Base-by-base conservation (phyloP, 2,797 vertebrate species). In the Emys orbicularis region DNA sequence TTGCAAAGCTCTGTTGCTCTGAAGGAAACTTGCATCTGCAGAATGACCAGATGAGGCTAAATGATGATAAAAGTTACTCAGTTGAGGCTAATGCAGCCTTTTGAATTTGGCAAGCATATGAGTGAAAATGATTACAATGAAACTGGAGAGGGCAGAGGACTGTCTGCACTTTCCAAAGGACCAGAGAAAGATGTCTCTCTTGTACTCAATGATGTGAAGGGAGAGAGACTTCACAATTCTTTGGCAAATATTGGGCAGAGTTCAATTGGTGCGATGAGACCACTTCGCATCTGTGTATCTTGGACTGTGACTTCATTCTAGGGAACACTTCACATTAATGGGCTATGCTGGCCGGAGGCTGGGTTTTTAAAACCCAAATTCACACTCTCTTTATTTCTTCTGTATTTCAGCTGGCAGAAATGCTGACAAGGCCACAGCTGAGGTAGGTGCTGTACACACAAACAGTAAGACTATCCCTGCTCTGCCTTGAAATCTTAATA, bases 251-350 rank as follows among this genome's bases (percentile, higher is more conserved):
- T 0, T 8, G 77, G 68, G 44, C 79, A 72, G 84, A 68, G 47
- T 37, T 89, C 74, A 96, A 89, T 94, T 81, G 86, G 81, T 76
- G 65, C 47, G 82, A 34, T 53, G 90, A 96, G 87, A 91, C 85
- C 44, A 23, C 7, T 86, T 81, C n/a, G 74, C 91, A 91, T 91
- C 90, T 96, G 76, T 1, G 0, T 49, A 76, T 44, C 19, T 54
- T 86, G 65, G 27, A 44, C 18, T 92, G 49, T 61, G 87, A 81
- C 87, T 79, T 61, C 27, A 94, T 95, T 79, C 0, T 3, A 79
- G 68, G 9, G 91, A 79, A 84, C 6, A 1, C 27, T 89, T 90
- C 79, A 54, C 2, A 0, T 86, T 84, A 83, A 50, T 57, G 44
- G 6, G 18, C 81, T 90, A 49, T 76, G 82, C 86, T 92, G 65